phyloP scores from a whole-genome alignment of 2,888 invertebrate species.

The Nomada fucata region DNA sequence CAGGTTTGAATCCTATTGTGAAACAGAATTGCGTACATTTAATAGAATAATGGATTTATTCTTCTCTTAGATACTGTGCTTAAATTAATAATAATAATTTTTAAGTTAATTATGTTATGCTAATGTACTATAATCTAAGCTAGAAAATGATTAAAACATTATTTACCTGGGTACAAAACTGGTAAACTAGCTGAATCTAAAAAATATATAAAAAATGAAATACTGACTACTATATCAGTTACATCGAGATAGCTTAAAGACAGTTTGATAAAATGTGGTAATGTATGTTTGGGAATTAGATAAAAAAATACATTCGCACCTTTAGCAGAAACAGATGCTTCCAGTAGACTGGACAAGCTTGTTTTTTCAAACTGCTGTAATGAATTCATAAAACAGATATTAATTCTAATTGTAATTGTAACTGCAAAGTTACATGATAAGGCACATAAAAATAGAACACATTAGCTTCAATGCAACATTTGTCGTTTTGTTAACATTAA shows the following conservation, averaged over 20 bases:
- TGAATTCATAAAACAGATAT: slow-evolving; percentile 54
- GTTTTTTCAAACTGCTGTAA: slow-evolving; percentile 82
- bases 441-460: slow-evolving; percentile 26
- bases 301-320: slow-evolving; percentile 76
- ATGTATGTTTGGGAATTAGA: slow-evolving; percentile 27
- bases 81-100: not conserved
- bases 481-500: slow-evolving; percentile 27
- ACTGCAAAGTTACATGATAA: slow-evolving; percentile 24
- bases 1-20: slow-evolving; percentile 81
- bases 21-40: slow-evolving; percentile 55
- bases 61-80: not conserved
- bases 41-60: slow-evolving; percentile 3
- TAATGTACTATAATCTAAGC: not conserved
- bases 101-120: not conserved
- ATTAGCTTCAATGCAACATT: slow-evolving; percentile 19
- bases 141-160: slow-evolving; percentile 39
- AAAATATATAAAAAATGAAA: slow-evolving; percentile 58
- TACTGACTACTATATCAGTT: slow-evolving; percentile 28
- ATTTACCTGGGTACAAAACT: slow-evolving; percentile 82
- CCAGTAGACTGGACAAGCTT: slow-evolving; percentile 83
- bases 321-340: slow-evolving; percentile 83
- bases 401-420: slow-evolving; percentile 45
- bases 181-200: slow-evolving; percentile 78
- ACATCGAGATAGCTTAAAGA: slow-evolving; percentile 25
- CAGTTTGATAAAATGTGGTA: slow-evolving; percentile 15